phyloP scores from a whole-genome alignment of 2,797 vertebrate genomes.

The Pyrocephalus nanus region DNA sequence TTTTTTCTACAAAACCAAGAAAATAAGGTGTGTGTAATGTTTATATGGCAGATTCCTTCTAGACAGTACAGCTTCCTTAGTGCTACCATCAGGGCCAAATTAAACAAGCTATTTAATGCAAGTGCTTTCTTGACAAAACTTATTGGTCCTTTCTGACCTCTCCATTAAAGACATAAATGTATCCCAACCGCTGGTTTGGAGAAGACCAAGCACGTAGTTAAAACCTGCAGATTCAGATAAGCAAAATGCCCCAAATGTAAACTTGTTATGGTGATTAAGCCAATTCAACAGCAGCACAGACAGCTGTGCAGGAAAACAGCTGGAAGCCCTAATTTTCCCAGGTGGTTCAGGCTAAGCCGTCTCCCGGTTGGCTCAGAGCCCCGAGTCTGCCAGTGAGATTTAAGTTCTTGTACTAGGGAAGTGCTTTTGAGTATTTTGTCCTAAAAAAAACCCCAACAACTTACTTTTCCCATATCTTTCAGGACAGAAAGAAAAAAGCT shows the following conservation, averaged over 20 bases:
- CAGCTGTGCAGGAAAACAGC: not conserved
- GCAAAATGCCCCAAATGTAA: not conserved
- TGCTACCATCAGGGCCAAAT: not conserved
- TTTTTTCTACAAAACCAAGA: not conserved
- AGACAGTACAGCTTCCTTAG: not conserved
- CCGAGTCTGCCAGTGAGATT: not conserved
- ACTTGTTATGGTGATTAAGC: not conserved
- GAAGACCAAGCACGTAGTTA: not conserved
- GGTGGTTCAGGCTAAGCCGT: not conserved
- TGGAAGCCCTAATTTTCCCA: not conserved
- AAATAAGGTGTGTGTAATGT: not conserved
- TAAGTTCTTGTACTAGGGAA: not conserved
- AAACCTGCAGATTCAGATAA: not conserved
- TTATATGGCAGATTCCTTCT: not conserved
- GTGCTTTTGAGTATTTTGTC: not conserved
- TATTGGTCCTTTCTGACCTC: not conserved
- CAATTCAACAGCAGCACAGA: not conserved
- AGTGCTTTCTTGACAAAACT: not conserved
- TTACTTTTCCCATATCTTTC: not conserved
- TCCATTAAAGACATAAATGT: not conserved
- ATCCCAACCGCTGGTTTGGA: not conserved
- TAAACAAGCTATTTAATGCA: not conserved
- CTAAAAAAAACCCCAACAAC: not conserved
- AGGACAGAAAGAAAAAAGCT: not conserved
- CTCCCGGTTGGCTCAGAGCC: rapidly evolving